Evolutionary conservation across 1,140 invertebrate species (phyloP).

Genomic region (Dreissena polymorpha): DNA sequence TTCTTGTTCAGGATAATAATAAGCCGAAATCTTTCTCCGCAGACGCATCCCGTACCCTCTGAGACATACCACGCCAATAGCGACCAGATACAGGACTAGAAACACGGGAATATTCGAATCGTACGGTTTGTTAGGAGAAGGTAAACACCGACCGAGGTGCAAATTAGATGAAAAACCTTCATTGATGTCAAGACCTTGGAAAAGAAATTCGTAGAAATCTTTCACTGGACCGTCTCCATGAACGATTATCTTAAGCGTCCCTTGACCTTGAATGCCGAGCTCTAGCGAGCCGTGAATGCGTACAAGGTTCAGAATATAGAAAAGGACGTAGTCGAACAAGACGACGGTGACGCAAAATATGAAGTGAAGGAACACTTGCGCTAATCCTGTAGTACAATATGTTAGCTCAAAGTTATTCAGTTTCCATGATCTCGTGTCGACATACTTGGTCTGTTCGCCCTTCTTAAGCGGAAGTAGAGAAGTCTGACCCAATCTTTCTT

Average conservation of each 20-base stretch:
- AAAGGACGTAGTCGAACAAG: slow-evolving; percentile 54
- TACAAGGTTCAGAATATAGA: slow-evolving; percentile 44
- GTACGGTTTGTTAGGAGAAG: slow-evolving; percentile 30
- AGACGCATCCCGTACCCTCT: slow-evolving; percentile 47
- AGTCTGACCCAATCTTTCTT: slow-evolving; percentile 4
- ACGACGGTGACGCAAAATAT: slow-evolving; percentile 30
- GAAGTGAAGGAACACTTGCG: slow-evolving; percentile 48
- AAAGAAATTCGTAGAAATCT: slow-evolving; percentile 35
- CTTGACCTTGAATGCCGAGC: slow-evolving; percentile 23
- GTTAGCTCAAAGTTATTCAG: slow-evolving; percentile 24
- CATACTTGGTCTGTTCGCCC: slow-evolving; percentile 43
- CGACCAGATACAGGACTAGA: slow-evolving; percentile 15
- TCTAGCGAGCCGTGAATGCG: slow-evolving; percentile 38
- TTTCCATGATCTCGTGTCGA: slow-evolving; percentile 24
- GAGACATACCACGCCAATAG: slow-evolving; percentile 25
- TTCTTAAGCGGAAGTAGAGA: slow-evolving; percentile 51
- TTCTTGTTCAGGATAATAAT: slow-evolving; percentile 55
- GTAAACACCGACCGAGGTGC: slow-evolving; percentile 39
- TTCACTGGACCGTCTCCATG: slow-evolving; percentile 38
- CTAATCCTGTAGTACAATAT: slow-evolving; percentile 42
- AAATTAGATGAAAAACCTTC: slow-evolving; percentile 22
- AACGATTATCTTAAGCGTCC: slow-evolving; percentile 20
- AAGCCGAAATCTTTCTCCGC: slow-evolving; percentile 43
- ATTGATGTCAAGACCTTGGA: slow-evolving; percentile 31
- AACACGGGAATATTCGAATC: neutral